Evolutionary conservation across 2,113 vertebrate genomes (phyloP).

Genomic region (Pelecanoides urinatrix): DNA sequence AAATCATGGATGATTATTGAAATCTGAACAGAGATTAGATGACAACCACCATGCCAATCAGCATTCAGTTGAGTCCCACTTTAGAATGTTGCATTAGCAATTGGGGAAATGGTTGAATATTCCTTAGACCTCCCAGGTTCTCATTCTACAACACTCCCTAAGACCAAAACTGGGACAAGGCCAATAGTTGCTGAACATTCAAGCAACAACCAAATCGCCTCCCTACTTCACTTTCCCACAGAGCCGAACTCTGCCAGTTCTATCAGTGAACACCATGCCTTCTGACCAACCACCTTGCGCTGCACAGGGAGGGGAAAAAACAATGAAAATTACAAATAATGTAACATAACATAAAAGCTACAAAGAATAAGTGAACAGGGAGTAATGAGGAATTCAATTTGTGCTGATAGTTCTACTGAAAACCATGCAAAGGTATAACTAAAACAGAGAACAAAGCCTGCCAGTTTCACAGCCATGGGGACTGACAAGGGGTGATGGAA

Average conservation of each 20-base stretch:
- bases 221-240: neutral
- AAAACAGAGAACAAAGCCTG: neutral
- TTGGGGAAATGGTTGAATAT: neutral
- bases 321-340: neutral
- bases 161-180: neutral
- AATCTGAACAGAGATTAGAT: neutral
- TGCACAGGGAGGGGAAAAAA: neutral
- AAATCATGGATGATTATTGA: neutral
- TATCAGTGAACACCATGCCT: neutral
- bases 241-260: neutral
- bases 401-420: neutral
- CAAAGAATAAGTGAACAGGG: neutral
- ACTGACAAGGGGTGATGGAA: neutral
- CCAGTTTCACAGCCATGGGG: neutral
- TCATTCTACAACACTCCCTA: neutral
- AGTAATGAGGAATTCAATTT: neutral
- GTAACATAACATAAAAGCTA: no score
- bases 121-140: neutral
- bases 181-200: neutral
- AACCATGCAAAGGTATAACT: neutral
- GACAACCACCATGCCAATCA: neutral
- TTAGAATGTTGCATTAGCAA: neutral
- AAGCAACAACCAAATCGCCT: neutral
- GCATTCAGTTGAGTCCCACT: neutral
- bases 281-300: neutral